Percentiles rank a stretch among this genome's conserved stretches.
These are phyloP conservation scores for Apis dorsata DNA, from an alignment of 1,140 invertebrate species.

Conservation along the genomic window DNA sequence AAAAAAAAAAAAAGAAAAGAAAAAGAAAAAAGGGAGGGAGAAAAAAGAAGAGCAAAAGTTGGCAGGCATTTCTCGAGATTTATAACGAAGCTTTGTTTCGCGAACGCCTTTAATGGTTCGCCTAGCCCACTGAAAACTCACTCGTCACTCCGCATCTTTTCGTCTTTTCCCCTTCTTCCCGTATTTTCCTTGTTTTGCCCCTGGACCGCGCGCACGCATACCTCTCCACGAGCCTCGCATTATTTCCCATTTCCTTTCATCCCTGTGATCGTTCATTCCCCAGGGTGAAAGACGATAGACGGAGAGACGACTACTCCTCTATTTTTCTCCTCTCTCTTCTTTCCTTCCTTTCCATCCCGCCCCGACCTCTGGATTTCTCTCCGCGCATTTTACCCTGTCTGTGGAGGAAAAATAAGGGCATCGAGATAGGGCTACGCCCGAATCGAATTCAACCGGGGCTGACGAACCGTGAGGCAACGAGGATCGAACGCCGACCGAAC, in stretches of 20 bases:
- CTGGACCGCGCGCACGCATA: conserved; percentile 14
- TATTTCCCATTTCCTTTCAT: conserved; percentile 73
- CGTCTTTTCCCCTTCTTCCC: conserved; percentile 45
- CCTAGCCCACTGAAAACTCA: conserved; percentile 66
- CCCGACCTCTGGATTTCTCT: conserved; percentile 8
- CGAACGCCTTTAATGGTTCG: conserved; percentile 71
- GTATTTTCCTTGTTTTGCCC: background rate
- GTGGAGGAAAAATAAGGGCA: conserved; percentile 42
- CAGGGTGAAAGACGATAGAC: conserved; percentile 20
- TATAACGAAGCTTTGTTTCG: conserved; percentile 73
- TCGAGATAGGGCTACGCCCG: conserved; percentile 9
- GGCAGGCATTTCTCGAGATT: conserved; percentile 59
- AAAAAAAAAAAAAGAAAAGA: background rate
- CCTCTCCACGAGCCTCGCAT: conserved; percentile 58
- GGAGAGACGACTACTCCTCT: background rate
- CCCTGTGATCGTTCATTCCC: conserved; percentile 49
- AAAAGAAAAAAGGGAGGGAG: background rate
- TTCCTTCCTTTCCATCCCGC: background rate
- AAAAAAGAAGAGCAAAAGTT: conserved; percentile 18
- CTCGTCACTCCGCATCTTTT: conserved; percentile 69
- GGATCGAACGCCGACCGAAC: background rate
- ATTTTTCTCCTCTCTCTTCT: background rate
- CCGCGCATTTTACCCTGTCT: conserved; percentile 25
- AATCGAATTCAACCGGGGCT: conserved; percentile 39
- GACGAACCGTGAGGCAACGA: conserved; percentile 36